Evolutionary conservation across 1,140 invertebrate species (phyloP).

Genomic region (Drosophila carrolli): DNA sequence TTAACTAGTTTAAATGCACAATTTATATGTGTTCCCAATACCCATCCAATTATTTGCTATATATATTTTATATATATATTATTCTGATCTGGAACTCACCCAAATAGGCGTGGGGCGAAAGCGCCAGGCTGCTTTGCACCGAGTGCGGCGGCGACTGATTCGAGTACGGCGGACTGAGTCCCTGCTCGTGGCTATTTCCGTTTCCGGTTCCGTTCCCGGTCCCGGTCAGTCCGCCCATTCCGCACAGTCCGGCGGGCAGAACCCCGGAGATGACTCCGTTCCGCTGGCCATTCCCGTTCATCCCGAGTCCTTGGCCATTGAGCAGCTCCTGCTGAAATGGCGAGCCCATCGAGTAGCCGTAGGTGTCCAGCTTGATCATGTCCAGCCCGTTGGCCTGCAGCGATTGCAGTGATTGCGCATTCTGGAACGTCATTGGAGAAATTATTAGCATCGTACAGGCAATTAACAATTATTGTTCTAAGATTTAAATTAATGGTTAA

Average conservation of each 20-base stretch:
- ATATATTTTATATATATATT: not conserved
- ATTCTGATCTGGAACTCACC: conserved; percentile 79
- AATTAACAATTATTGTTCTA: too few relatives aligned
- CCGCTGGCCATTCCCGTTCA: conserved; percentile 31
- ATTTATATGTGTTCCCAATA: too few relatives aligned
- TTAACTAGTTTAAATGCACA: too few relatives aligned
- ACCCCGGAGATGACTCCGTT: conserved; percentile 10
- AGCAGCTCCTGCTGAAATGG: conserved; percentile 88
- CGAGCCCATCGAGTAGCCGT: conserved; percentile 85
- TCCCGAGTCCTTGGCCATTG: conserved; percentile 84
- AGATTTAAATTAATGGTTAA: too few relatives aligned
- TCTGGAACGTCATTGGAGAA: conserved; percentile 29
- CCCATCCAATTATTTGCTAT: too few relatives aligned
- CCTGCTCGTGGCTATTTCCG: conserved; percentile 83
- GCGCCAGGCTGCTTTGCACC: conserved; percentile 90
- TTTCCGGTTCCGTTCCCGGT: conserved; percentile 73
- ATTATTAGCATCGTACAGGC: too few relatives aligned
- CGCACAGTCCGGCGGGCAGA: conserved; percentile 72
- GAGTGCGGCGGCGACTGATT: conserved; percentile 94
- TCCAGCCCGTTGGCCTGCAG: conserved; percentile 70
- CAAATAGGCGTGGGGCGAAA: conserved; percentile 90
- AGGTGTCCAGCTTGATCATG: conserved; percentile 85
- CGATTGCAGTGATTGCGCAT: conserved; percentile 86
- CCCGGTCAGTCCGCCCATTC: conserved; percentile 44
- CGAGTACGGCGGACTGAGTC: conserved; percentile 91